phyloP scores from a whole-genome alignment of 2,113 vertebrate genomes.

The Onychorhynchus coronatus region DNA sequence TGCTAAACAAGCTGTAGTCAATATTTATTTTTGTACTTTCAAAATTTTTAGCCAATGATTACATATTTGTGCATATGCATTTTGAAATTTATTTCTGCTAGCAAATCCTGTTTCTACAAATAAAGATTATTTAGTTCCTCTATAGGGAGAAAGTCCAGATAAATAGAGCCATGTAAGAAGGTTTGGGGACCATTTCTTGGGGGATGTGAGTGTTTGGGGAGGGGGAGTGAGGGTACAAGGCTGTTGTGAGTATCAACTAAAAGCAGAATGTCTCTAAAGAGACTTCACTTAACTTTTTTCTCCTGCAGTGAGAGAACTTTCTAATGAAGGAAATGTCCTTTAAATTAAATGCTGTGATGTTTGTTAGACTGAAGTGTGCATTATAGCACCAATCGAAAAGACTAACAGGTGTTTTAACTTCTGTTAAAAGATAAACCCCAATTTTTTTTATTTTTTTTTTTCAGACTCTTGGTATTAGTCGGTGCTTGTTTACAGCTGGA shows the following conservation, averaged over 20 bases:
- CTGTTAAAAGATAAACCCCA: neutral
- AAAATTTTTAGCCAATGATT: neutral
- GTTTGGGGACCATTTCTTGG: neutral
- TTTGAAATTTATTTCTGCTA: neutral
- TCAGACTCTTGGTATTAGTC: neutral
- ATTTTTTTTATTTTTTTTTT: neutral
- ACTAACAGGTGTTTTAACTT: conserved; percentile 57
- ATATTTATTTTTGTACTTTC: conserved; percentile 33
- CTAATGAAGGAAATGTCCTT: neutral
- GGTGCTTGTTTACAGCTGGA: conserved; percentile 33
- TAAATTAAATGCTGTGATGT: neutral
- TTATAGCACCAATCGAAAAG: neutral
- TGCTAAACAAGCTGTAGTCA: neutral
- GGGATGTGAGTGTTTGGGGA: neutral
- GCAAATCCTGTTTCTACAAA: neutral
- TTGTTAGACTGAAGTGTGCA: neutral
- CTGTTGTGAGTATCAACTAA: neutral
- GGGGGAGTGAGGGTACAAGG: neutral
- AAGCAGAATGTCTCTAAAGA: neutral
- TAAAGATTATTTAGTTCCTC: neutral
- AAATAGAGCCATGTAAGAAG: neutral
- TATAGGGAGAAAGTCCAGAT: neutral
- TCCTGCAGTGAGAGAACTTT: neutral
- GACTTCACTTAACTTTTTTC: neutral
- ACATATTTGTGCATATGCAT: neutral